Evolutionary conservation across 2,797 vertebrate genomes (phyloP), one percentile per base, ranked within the genome.

Genomic region (Semaprochilodus insignis): DNA sequence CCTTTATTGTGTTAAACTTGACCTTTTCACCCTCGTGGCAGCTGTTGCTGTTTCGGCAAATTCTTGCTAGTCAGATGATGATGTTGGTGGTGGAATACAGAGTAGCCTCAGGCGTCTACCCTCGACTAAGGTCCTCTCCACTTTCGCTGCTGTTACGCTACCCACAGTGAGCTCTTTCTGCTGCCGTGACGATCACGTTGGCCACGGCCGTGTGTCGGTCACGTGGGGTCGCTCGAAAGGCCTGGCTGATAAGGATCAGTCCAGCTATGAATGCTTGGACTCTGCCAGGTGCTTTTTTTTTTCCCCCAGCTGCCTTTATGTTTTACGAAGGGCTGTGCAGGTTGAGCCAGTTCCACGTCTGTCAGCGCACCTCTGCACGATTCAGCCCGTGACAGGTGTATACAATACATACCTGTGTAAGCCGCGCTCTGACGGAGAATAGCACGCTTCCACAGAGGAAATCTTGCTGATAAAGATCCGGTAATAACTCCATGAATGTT

Each of bases 1-100:
- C 44, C 44, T 44, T n/a, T 13, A 48, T 48, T 48, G 6, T 54
- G 25, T 65, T 40, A 6, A 17, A 40, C 65, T 17, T 25, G n/a
- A 25, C 52, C 10, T n/a, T 44, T 19, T 40, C 16, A 59, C 55
- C 55, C 52, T 31, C 10, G 14, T 74, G 54, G 70, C 67, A 27
- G 69, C 60, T 67, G 19, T 73, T 65, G 34, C 31, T 81, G 70
- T 83, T 77, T 72, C 73, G 71, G 77, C 76, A 70, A 10, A 48
- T 48, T 48, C 44, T 13, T 13, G 44, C 44, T 48, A 48, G 44
- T 48, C 44, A 48, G 44, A 48, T 48, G 44, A 13, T 13, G 44
- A 2, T 13, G 11, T 1, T 48, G 44, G 10, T 13, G 44, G 44
- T 1, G 44, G 40, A 40, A 40, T 8, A 40, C 40, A 40, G 40